Conservation (phyloP, 2,888 invertebrate species). For the Lydus trimaculatus region DNA sequence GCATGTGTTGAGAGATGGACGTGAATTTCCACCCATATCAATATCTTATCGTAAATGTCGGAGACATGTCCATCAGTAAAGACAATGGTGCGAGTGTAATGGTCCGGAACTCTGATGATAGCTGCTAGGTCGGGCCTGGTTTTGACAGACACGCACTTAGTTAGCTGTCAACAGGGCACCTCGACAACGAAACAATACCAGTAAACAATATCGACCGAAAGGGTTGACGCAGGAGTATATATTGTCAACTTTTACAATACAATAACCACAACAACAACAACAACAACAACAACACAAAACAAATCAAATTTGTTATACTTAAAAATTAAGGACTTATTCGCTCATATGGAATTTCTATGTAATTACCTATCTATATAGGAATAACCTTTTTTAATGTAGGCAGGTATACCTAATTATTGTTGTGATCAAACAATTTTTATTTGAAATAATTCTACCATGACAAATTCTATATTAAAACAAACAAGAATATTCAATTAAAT, state of each 20-base stretch:
- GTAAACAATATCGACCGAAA: conserved; percentile 29
- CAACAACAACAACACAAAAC: no score
- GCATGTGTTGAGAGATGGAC: conserved; percentile 14
- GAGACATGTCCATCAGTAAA: conserved; percentile 37
- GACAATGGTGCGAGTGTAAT: conserved; percentile 46
- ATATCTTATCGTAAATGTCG: conserved; percentile 35
- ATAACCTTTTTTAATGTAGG: background rate
- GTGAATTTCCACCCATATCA: conserved; percentile 24
- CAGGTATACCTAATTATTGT: no score
- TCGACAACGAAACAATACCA: conserved; percentile 33
- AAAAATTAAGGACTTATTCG: background rate
- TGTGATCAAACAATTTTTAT: conserved; percentile 22
- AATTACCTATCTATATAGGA: no score
- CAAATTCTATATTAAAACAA: conserved; percentile 49
- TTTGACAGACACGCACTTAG: conserved; percentile 57
- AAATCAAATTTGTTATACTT: background rate
- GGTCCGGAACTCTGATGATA: conserved; percentile 47
- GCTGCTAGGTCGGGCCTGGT: conserved; percentile 44
- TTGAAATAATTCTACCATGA: conserved; percentile 41
- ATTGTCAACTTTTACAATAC: conserved; percentile 3
- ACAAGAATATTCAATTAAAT: conserved; percentile 56
- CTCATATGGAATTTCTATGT: background rate
- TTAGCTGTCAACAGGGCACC: conserved; percentile 51
- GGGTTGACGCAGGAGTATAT: conserved; percentile 20
- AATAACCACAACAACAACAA: background rate